phyloP scores from a whole-genome alignment of 2,888 invertebrate species.

The Catocala fraxini region DNA sequence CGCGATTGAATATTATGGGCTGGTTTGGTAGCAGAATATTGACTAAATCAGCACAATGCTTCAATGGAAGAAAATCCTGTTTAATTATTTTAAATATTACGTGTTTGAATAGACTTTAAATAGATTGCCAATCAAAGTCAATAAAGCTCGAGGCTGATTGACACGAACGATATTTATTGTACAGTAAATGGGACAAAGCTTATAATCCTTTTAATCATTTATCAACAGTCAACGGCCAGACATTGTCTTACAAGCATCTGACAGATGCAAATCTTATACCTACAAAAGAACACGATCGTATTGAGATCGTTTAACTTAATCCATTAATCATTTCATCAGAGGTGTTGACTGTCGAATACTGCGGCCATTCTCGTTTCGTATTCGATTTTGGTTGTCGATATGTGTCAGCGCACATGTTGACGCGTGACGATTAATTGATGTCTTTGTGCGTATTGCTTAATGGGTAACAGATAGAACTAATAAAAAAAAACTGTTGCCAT shows the following conservation, averaged over 20 bases:
- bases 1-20: constrained; percentile 9
- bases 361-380: constrained; percentile 26
- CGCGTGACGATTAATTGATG: no score
- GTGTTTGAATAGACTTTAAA: neutral
- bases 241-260: constrained; percentile 50
- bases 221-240: constrained; percentile 45
- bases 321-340: constrained; percentile 56
- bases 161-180: constrained; percentile 12
- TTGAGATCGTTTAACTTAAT: constrained; percentile 44
- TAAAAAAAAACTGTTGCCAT: no score
- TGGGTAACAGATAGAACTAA: neutral
- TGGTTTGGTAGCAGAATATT: neutral
- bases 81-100: no score
- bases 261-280: constrained; percentile 50
- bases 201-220: constrained; percentile 33
- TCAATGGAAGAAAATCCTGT: no score
- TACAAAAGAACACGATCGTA: constrained; percentile 48
- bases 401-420: constrained; percentile 16
- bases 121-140: constrained; percentile 2
- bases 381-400: constrained; percentile 31
- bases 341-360: constrained; percentile 45
- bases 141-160: constrained; percentile 3
- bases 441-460: no score
- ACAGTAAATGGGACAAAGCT: constrained; percentile 28
- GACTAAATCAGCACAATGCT: neutral